phyloP scores from a whole-genome alignment of 2,797 vertebrate species.

The Tokudaia muenninki region DNA sequence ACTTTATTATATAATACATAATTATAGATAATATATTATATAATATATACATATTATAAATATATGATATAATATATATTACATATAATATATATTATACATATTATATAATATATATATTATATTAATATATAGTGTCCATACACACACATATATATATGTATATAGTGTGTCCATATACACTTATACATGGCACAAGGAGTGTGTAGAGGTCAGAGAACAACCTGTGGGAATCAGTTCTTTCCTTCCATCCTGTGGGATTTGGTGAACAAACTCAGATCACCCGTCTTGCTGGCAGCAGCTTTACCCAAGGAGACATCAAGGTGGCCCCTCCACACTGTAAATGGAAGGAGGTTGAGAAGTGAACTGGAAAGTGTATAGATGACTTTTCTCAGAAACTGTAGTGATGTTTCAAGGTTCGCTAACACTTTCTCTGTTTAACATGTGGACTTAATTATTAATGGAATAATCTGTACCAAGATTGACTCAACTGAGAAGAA shows the following conservation, averaged over 20 bases:
- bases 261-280: background rate
- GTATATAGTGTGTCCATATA: too few relatives aligned
- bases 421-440: constrained; percentile 18
- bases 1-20: too few relatives aligned
- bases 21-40: too few relatives aligned
- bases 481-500: constrained; percentile 51
- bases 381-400: constrained; percentile 38
- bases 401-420: background rate
- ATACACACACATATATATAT: too few relatives aligned
- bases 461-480: constrained; percentile 45
- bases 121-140: too few relatives aligned
- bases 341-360: constrained; percentile 47
- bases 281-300: background rate
- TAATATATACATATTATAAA: too few relatives aligned
- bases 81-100: too few relatives aligned
- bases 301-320: background rate
- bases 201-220: background rate
- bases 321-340: background rate
- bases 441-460: constrained; percentile 42
- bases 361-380: background rate
- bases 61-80: too few relatives aligned
- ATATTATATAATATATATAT: too few relatives aligned
- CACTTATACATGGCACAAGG: background rate
- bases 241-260: background rate
- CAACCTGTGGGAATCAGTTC: background rate